Evolutionary conservation across 2,888 invertebrate genomes (phyloP).

Genomic region (Linnaemya tessellans): DNA sequence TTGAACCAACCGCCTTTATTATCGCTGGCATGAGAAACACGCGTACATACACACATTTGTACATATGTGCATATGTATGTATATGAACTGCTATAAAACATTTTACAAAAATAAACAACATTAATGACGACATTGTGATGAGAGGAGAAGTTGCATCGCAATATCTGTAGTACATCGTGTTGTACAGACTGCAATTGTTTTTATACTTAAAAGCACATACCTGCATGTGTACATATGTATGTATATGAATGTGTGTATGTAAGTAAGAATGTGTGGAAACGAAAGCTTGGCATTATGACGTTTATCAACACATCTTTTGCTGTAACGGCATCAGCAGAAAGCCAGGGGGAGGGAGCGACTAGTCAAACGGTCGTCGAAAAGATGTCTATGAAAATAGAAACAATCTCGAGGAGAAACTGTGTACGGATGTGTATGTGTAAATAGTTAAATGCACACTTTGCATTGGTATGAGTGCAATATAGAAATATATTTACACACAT

Average conservation of each 20-base stretch:
- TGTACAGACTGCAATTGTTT: constrained; percentile 38
- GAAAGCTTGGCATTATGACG: constrained; percentile 59
- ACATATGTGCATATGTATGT: background rate
- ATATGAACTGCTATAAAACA: background rate
- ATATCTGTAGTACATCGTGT: constrained; percentile 12
- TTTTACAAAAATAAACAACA: background rate
- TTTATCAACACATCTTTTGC: constrained; percentile 49
- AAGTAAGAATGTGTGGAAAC: background rate
- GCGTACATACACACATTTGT: no score
- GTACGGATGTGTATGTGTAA: background rate
- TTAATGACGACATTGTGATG: constrained; percentile 22
- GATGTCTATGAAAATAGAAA: constrained; percentile 60
- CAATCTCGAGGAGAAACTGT: constrained; percentile 19
- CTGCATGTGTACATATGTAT: background rate
- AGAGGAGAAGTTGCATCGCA: constrained; percentile 35
- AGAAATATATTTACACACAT: background rate
- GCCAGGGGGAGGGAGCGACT: constrained; percentile 16
- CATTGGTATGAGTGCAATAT: constrained; percentile 10
- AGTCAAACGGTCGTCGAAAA: background rate
- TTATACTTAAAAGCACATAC: constrained; percentile 22
- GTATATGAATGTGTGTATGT: background rate
- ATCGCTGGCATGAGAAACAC: no score
- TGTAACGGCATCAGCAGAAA: constrained; percentile 3
- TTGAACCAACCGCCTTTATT: no score
- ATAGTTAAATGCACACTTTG: constrained; percentile 24